Evolutionary conservation across 2,888 invertebrate genomes (phyloP).

Genomic region (Dolomedes plantarius): DNA sequence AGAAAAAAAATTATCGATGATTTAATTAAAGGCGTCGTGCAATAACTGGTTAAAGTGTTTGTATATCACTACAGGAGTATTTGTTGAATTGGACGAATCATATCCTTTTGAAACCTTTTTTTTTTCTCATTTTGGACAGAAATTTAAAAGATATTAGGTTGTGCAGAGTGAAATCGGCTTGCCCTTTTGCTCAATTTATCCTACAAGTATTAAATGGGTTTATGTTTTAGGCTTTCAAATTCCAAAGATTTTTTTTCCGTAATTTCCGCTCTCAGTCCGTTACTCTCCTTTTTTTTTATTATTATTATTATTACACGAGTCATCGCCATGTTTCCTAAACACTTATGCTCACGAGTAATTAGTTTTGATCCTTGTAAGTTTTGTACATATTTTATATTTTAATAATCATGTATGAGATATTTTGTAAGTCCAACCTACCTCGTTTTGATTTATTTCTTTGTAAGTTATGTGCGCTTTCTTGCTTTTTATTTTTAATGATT

Average conservation of each 20-base stretch:
- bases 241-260: slow-evolving; percentile 36
- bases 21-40: slow-evolving; percentile 47
- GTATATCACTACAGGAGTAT: background rate
- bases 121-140: background rate
- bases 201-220: background rate
- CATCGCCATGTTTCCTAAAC: slow-evolving; percentile 54
- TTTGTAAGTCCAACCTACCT: slow-evolving; percentile 56
- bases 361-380: slow-evolving; percentile 33
- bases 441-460: slow-evolving; percentile 36
- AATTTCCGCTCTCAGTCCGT: background rate
- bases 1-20: slow-evolving; percentile 32
- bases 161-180: background rate
- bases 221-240: slow-evolving; percentile 8
- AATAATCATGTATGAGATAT: slow-evolving; percentile 38
- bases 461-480: background rate
- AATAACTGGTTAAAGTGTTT: slow-evolving; percentile 36
- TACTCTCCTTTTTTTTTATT: background rate
- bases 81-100: background rate
- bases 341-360: slow-evolving; percentile 38
- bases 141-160: background rate
- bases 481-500: slow-evolving; percentile 25
- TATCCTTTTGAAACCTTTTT: background rate
- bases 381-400: slow-evolving; percentile 67
- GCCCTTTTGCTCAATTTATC: slow-evolving; percentile 22
- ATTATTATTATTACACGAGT: slow-evolving; percentile 15